Percentiles rank a stretch among this genome's conserved stretches.
phyloP scores from a whole-genome alignment of 1,140 invertebrate species.

The Drosophila varians region DNA sequence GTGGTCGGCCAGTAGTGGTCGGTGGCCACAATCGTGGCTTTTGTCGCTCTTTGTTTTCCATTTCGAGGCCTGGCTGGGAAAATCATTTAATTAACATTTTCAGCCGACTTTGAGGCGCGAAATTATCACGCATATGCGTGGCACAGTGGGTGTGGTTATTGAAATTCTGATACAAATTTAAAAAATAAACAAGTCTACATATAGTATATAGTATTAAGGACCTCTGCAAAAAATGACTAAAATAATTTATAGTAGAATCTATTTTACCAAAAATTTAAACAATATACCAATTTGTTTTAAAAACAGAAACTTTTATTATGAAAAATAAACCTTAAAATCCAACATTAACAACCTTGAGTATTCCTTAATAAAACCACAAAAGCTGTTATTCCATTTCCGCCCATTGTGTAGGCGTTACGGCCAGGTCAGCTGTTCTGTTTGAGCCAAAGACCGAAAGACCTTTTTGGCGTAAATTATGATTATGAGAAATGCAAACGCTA shows the following conservation, averaged over 20 bases:
- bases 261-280: too few relatives aligned
- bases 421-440: constrained; percentile 64
- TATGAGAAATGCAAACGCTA: constrained; percentile 78
- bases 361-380: not conserved
- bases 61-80: constrained; percentile 57
- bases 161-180: not conserved
- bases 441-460: constrained; percentile 30
- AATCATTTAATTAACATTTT: constrained; percentile 82
- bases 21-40: constrained; percentile 55
- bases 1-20: constrained; percentile 23
- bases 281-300: too few relatives aligned
- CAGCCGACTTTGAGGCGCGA: constrained; percentile 71
- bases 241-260: too few relatives aligned
- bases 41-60: constrained; percentile 51
- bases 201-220: too few relatives aligned
- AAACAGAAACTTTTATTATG: too few relatives aligned
- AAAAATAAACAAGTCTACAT: too few relatives aligned
- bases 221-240: too few relatives aligned
- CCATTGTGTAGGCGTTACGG: constrained; percentile 52
- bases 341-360: not conserved
- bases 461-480: constrained; percentile 77
- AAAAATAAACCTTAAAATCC: not conserved
- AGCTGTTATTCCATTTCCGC: constrained; percentile 1
- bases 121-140: constrained; percentile 78
- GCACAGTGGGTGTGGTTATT: constrained; percentile 11